A percentile compares a stretch with the other conserved stretches of the same genome.
Conservation (phyloP, 2,113 vertebrate genomes). For the Dermatemys mawii region DNA sequence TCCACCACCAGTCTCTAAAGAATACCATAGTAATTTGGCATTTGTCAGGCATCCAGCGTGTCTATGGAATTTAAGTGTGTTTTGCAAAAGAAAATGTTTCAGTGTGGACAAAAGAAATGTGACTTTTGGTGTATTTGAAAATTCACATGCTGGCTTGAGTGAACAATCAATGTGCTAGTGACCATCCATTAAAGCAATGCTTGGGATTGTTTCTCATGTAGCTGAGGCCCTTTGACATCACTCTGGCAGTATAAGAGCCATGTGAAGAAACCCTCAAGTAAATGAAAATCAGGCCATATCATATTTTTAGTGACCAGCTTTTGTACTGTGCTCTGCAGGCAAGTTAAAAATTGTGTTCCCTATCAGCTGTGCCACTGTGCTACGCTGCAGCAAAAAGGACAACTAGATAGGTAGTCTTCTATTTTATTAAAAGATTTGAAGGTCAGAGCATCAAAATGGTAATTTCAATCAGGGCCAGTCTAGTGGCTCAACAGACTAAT, state of each 20-base stretch:
- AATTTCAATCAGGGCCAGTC: conserved; percentile 69
- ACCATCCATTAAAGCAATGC: not conserved
- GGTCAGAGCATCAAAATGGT: conserved; percentile 72
- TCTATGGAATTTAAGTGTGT: not conserved
- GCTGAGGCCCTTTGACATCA: not conserved
- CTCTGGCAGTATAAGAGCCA: not conserved
- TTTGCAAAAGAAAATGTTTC: not conserved
- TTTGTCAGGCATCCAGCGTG: not conserved
- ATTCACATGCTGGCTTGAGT: not conserved
- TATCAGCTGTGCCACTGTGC: conserved; percentile 16
- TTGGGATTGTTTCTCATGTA: not conserved
- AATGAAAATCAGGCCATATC: not conserved
- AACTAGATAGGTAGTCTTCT: conserved; percentile 58
- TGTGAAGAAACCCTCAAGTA: not conserved
- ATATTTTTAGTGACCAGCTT: not conserved
- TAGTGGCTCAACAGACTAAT: conserved; percentile 59
- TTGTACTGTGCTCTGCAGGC: not conserved
- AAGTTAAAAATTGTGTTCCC: conserved; percentile 3
- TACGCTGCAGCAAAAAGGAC: conserved; percentile 39
- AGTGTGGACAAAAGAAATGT: not conserved
- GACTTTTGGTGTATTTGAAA: not conserved
- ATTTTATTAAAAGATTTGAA: conserved; percentile 73
- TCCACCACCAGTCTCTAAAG: not conserved
- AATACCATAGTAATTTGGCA: not conserved
- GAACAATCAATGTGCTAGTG: not conserved